Evolutionary conservation across 2,888 invertebrate genomes (phyloP), one percentile per base, ranked within the genome.

Genomic region (Toxonevra muliebris): DNA sequence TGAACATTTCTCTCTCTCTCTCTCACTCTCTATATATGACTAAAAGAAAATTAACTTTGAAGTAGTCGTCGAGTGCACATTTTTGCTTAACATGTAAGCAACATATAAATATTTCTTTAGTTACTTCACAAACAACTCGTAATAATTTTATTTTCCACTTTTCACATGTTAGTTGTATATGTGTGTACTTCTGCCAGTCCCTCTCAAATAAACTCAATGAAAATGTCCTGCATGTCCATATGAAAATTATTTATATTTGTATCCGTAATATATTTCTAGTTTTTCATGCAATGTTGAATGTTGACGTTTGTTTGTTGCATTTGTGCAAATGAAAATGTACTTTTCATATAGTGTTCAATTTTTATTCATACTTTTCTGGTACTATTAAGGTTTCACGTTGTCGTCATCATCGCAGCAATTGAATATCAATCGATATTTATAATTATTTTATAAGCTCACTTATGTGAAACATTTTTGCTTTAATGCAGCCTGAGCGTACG

Each of bases 31-130:
- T n/a, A n/a, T n/a, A n/a, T n/a, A n/a, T n/a, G n/a, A n/a, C n/a
- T 43, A 7, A 66, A 64, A 64, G 71, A 71, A 71, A 74, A 72
- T 73, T 72, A 71, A 74, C 72, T 75, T 73, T 74, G 69, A 73
- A 73, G 73, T 74, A 73, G 69, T 66, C 71, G 30, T 30, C 30
- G 7, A 4, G 30, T 30, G 30, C 30, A 30, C 30, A 30, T 30
- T 30, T 30, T 7, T 30, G 30, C 30, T 30, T 30, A 30, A 30
- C 30, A 30, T 30, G 30, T 30, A 30, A 30, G 30, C 30, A 30
- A 30, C 30, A 30, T 30, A 45, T 50, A 52, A 12, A 61, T 40
- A 15, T n/a, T 61, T 50, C 48, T 41, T 50, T 52, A 61, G 50
- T 41, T 40, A 15, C 52, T 61, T 10, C n/a, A n/a, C 48, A 60